Evolutionary conservation across 1,140 invertebrate genomes (phyloP), one percentile per base, ranked within the genome.

Genomic region (Bombus confusus): DNA sequence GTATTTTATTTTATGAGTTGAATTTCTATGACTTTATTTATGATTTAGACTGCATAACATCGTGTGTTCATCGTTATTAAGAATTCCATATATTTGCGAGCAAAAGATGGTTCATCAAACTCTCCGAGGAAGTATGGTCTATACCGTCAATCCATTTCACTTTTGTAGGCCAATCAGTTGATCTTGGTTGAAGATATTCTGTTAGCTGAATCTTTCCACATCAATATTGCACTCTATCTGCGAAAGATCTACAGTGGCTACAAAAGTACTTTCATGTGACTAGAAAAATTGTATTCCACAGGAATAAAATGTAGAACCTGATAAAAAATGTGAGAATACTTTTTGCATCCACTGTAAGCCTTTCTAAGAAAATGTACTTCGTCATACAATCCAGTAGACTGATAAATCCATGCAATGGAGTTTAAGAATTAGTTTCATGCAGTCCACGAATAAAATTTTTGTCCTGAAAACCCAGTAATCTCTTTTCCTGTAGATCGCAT

Each of bases 401-500:
- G 3, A 15, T 13, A 3, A 34, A 2, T 39, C 5, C 57, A 15
- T 18, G 0, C 6, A 34, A 52, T 6, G 2, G 39, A 15, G 39
- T 43, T 43, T 39, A 62, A 62, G 28, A n/a, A 28, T 62, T 13
- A 62, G 25, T 72, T 41, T 72, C 0, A 1, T 41, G 10, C 25
- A 28, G 13, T 41, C 13, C 5, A 15, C 12, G 39, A 31, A 22
- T 4, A 8, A 47, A 13, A 43, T 34, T 72, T 64, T 73, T 64
- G 78, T 22, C 80, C 87, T 64, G 37, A 52, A 88, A 88, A 88
- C 85, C 80, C 59, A 80, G 86, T 78, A 80, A 78, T 79, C 80
- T 69, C 22, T 66, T 76, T 69, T 68, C 78, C 15, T 18, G 47
- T 41, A 34, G 10, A 74, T 74, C 5, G 41, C 9, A 57, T 80